A percentile compares a stretch with the other conserved stretches of the same genome.
Conservation (phyloP, 1,140 invertebrate genomes). For the Drosophila orosa region DNA sequence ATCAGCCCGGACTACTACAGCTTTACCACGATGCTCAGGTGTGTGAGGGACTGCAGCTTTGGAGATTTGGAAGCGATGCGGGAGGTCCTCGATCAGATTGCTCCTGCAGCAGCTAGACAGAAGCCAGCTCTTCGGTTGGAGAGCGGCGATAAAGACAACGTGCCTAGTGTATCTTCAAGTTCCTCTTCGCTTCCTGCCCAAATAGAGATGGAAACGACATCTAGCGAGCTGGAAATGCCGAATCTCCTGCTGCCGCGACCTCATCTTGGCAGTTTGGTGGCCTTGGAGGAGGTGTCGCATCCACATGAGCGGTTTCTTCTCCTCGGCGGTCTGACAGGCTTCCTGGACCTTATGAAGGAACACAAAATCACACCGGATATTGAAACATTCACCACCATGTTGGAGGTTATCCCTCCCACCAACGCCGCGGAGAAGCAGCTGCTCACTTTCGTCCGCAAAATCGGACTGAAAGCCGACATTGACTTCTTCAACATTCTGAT, state of each 20-base stretch:
- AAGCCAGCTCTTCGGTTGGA: not conserved
- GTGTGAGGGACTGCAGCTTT: constrained; percentile 91
- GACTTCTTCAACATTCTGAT: constrained; percentile 95
- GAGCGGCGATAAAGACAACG: not conserved
- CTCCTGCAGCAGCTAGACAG: constrained; percentile 5
- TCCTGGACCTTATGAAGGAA: constrained; percentile 89
- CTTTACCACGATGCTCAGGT: constrained; percentile 93
- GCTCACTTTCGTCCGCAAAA: constrained; percentile 86
- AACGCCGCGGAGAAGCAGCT: constrained; percentile 88
- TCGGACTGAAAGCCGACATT: constrained; percentile 88
- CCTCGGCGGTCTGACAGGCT: constrained; percentile 91
- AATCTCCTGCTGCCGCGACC: constrained; percentile 86
- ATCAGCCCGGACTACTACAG: constrained; percentile 89
- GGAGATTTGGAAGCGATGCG: constrained; percentile 88
- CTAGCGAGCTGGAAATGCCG: constrained; percentile 78
- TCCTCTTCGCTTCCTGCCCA: constrained; percentile 2
- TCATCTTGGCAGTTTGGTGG: constrained; percentile 86
- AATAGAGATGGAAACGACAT: constrained; percentile 32
- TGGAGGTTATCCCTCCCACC: constrained; percentile 89
- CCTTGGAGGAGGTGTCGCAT: constrained; percentile 85
- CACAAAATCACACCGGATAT: constrained; percentile 89
- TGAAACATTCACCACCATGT: constrained; percentile 91
- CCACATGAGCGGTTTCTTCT: constrained; percentile 89
- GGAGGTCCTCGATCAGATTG: constrained; percentile 78
- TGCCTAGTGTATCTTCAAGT: not conserved